Evolutionary conservation across 30 jellyfish, hydroid and myxozoan species (phyloP), one percentile per base, ranked within the genome.

Genomic region (Cassiopea andromeda): DNA sequence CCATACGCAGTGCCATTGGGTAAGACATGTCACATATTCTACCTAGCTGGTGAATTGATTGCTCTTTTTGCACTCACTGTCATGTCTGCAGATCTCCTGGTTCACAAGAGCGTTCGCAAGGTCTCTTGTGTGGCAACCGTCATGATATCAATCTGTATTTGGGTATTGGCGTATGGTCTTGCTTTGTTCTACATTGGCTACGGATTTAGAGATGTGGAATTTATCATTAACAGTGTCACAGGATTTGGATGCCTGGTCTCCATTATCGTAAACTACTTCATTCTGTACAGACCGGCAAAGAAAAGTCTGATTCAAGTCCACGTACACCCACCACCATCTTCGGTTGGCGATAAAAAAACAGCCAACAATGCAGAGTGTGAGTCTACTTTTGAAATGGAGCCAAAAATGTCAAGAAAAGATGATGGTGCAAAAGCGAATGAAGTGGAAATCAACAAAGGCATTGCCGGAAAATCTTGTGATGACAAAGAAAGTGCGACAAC

Each of bases 131-230:
- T 44, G 44, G 16, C 48, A 54, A 83, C 49, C 14, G 82, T 64
- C 70, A 14, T 70, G 1, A 49, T 71, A 8, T 83, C 91, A 18
- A n/a, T 73, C 2, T 48, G 67, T 47, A 83, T 83, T 48, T 83
- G 91, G 91, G 77, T 50, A n/a, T 48, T 69, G 2, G 91, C 84
- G 17, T 17, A 19, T 18, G 91, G 91, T 1, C 38, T 70, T 50
- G 91, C 84, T 47, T 68, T 12, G 6, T 54, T 71, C 45, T 72
- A 70, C 66, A 2, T 6, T 10, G 38, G 57, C 15, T 58, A 68
- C 12, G 91, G 91, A 73, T 83, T 9, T 54, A 1, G 46, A n/a
- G 68, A 10, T 18, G 67, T 54, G 66, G 84, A 83, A 46, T 48
- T 19, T 66, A 46, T 54, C 18, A 49, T 83, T 6, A 48, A 5